A percentile compares a stretch with the other conserved stretches of the same genome.
Conservation (phyloP, 2,797 vertebrate genomes). For the Sorex maritimensis region DNA sequence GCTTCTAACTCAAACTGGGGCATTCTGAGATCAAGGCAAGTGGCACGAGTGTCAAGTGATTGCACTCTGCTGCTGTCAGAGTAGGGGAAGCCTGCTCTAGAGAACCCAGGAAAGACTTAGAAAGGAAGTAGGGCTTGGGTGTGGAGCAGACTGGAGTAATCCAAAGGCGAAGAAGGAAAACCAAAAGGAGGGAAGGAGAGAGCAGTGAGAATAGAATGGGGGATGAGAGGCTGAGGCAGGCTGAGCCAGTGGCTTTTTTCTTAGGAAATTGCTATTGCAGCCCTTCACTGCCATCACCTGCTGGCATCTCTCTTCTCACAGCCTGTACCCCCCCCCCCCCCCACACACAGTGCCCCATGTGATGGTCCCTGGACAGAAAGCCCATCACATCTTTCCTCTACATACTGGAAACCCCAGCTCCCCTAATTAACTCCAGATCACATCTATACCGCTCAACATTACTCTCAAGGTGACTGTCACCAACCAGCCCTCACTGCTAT, state of each 20-base stretch:
- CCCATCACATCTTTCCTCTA: background rate
- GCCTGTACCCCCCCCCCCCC: background rate
- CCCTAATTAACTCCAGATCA: constrained; percentile 21
- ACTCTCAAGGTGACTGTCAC: constrained; percentile 1
- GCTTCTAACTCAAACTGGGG: background rate
- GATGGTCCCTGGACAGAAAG: constrained; percentile 34
- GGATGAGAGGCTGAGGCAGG: background rate
- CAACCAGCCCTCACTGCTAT: background rate
- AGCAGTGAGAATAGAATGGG: background rate
- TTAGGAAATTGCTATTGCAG: background rate
- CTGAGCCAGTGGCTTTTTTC: background rate
- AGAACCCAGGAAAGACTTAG: background rate
- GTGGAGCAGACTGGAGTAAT: background rate
- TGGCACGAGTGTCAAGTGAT: background rate
- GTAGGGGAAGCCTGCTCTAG: background rate
- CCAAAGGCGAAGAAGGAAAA: background rate
- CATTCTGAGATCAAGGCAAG: background rate
- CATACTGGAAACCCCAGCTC: constrained; percentile 4
- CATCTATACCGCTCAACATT: background rate
- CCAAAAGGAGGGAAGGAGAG: background rate
- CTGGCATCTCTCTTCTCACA: background rate
- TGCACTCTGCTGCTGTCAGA: background rate
- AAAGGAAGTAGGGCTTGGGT: background rate
- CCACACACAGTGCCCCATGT: background rate
- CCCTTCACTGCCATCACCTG: background rate